Evolutionary conservation across 1,140 invertebrate genomes (phyloP).

Genomic region (Pogonomyrmex barbatus): DNA sequence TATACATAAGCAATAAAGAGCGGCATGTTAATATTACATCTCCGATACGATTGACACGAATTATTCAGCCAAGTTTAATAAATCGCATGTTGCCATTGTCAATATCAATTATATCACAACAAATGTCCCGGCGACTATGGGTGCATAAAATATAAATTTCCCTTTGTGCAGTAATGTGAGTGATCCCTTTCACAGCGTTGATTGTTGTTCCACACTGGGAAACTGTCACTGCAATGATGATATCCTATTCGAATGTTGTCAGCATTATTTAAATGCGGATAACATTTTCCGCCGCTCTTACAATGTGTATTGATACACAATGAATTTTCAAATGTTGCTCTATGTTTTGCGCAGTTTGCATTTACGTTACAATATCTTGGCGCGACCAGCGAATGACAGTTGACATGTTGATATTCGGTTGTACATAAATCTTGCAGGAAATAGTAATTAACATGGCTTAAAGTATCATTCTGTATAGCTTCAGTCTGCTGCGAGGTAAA

Average conservation of each 20-base stretch:
- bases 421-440: neutral
- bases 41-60: slow-evolving; percentile 15
- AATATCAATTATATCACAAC: slow-evolving; percentile 26
- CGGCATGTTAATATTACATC: neutral
- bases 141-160: slow-evolving; percentile 49
- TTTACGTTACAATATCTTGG: neutral
- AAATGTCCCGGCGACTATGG: slow-evolving; percentile 16
- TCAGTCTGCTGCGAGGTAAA: neutral
- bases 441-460: neutral
- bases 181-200: neutral
- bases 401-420: neutral
- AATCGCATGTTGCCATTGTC: slow-evolving; percentile 21
- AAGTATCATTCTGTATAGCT: neutral
- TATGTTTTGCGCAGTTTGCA: neutral
- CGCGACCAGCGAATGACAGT: neutral
- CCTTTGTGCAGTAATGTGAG: slow-evolving; percentile 4
- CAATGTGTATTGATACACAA: neutral
- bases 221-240: slow-evolving; percentile 13
- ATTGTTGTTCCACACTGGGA: neutral
- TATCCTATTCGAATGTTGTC: slow-evolving; percentile 8
- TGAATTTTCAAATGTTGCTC: neutral
- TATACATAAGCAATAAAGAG: neutral
- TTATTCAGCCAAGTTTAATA: slow-evolving; percentile 36
- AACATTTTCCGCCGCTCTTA: neutral
- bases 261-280: neutral